Evolutionary conservation across 1,140 invertebrate species (phyloP).

Genomic region (Tetraneura akinire): DNA sequence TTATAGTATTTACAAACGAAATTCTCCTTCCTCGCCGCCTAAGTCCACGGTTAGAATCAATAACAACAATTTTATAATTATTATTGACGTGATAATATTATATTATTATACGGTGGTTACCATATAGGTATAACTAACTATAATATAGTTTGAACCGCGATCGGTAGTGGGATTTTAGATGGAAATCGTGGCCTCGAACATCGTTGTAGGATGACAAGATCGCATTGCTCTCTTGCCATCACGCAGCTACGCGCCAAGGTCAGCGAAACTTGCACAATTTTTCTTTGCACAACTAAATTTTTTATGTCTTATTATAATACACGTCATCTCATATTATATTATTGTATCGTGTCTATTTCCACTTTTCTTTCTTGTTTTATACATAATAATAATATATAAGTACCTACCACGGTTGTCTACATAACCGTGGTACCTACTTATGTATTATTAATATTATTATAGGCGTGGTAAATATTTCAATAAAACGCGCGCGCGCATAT

Average conservation of each 20-base stretch:
- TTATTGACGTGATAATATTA: neutral
- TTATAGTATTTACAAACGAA: neutral
- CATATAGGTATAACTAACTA: neutral
- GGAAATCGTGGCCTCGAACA: slow-evolving; percentile 48
- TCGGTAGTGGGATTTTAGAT: slow-evolving; percentile 9
- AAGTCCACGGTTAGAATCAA: neutral
- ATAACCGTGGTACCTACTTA: too few relatives aligned
- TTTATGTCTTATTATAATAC: neutral
- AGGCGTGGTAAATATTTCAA: too few relatives aligned
- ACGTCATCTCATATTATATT: neutral
- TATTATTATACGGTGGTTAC: too few relatives aligned
- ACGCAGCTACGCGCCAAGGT: slow-evolving; percentile 15
- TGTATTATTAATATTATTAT: neutral
- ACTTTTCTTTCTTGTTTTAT: neutral
- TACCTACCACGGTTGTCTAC: too few relatives aligned
- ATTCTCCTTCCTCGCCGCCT: neutral
- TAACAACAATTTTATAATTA: slow-evolving; percentile 32
- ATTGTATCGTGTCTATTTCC: too few relatives aligned
- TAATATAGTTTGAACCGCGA: neutral
- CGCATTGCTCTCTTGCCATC: slow-evolving; percentile 28
- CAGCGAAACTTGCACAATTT: slow-evolving; percentile 43
- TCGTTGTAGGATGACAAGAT: slow-evolving; percentile 50
- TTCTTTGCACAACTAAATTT: slow-evolving; percentile 33
- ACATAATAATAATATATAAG: neutral
- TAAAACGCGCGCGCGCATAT: too few relatives aligned